A percentile compares a stretch with the other conserved stretches of the same genome.
Conservation (phyloP, 2,113 vertebrate genomes). For the Meriones unguiculatus region DNA sequence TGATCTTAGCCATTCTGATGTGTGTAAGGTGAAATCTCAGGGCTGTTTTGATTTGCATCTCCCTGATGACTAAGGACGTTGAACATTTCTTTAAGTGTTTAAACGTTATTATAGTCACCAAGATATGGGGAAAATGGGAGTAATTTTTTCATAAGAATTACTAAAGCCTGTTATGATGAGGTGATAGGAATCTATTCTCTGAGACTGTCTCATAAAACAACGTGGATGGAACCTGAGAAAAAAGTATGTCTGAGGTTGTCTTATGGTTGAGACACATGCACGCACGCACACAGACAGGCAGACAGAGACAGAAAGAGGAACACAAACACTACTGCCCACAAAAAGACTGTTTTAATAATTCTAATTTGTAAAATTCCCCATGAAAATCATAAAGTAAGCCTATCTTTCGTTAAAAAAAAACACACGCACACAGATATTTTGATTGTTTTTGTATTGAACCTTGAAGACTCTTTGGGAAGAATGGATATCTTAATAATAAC, state of each 20-base stretch:
- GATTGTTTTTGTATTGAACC: background rate
- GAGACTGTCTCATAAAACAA: background rate
- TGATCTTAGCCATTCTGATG: too few relatives aligned
- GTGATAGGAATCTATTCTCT: background rate
- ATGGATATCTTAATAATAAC: background rate
- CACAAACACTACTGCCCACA: background rate
- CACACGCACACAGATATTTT: background rate
- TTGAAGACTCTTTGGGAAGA: background rate
- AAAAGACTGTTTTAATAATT: background rate
- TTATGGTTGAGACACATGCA: background rate
- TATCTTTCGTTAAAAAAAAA: background rate
- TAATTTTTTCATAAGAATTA: background rate
- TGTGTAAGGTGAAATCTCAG: too few relatives aligned
- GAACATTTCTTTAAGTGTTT: too few relatives aligned
- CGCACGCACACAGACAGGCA: background rate
- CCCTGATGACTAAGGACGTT: too few relatives aligned
- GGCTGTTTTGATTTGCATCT: too few relatives aligned
- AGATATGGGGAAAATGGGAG: slow-evolving; percentile 1
- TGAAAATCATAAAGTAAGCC: background rate
- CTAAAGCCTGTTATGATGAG: background rate
- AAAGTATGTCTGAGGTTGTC: background rate
- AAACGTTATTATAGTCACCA: background rate
- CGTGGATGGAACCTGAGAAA: background rate
- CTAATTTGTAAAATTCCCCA: background rate
- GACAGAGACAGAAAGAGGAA: background rate